Base-by-base conservation (phyloP, 2,797 vertebrate genomes). In the Heliangelus exortis region DNA sequence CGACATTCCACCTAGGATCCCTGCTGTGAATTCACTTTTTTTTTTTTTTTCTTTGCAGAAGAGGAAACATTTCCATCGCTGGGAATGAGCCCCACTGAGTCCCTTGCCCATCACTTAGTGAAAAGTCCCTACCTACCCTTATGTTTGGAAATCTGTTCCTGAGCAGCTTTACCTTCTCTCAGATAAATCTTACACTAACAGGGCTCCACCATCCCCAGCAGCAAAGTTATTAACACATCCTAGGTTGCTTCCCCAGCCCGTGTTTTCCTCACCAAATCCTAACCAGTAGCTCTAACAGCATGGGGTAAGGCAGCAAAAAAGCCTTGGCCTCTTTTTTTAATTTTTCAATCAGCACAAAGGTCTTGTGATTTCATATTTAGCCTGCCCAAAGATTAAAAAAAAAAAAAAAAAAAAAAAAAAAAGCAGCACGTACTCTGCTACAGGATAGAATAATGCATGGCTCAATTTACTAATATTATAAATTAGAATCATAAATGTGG, bases 401-500 rank as follows among this genome's bases (percentile, higher is more conserved):
- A 41, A 41, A 41, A 41, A 41, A 13, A 36, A 36, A 10, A 36
- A 36, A 36, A 36, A 36, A 10, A 36, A 50, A 86, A 83, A 83
- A 77, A 72, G 79, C 91, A 85, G 65, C 85, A 65, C 0, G 1
- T 45, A 65, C 57, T 79, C 45, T 63, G 54, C 50, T 34, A 5
- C 41, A 19, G 61, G 25, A 50, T 26, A 48, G 63, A 63, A 67
- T 22, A 72, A 51, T 5, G 63, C 71, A 72, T 0, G 1, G 47
- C 68, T 84, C 75, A 11, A 87, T 87, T 93, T 94, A 85, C 45
- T 29, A 90, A 90, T 23, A 59, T 79, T 71, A 84, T 84, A 84
- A 91, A 90, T 92, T 43, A 54, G 86, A 93, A 91, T 85, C 74
- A 89, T 47, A 89, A 92, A 88, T 54, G 87, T 62, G 83, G 73